A percentile compares a stretch with the other conserved stretches of the same genome.
Conservation (phyloP, 2,888 invertebrate genomes). For the Hetaerina titia region DNA sequence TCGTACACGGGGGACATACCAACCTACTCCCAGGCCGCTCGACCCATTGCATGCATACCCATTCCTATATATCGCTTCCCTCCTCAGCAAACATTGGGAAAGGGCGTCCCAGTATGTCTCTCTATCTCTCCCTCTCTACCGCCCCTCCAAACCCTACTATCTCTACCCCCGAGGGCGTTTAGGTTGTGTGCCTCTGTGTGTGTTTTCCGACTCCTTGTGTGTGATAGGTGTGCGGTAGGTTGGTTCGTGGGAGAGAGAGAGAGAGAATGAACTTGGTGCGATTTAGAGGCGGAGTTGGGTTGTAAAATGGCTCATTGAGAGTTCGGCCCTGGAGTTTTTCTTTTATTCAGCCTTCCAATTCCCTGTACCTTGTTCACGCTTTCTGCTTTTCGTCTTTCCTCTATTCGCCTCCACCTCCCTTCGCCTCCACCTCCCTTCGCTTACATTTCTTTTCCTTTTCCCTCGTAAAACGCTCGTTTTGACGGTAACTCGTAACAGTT, state of each 20-base stretch:
- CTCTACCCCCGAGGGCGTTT: background rate
- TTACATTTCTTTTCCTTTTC: background rate
- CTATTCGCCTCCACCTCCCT: background rate
- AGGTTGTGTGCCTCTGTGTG: background rate
- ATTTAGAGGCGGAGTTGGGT: background rate
- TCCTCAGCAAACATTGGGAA: slow-evolving; percentile 16
- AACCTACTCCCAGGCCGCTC: background rate
- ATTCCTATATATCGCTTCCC: background rate
- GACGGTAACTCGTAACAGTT: background rate
- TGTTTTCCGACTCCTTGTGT: background rate
- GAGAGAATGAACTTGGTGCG: background rate
- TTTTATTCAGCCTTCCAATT: background rate
- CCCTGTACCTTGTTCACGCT: background rate
- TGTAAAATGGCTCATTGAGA: slow-evolving; percentile 11
- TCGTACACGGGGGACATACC: background rate
- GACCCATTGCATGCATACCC: background rate
- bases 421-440: background rate
- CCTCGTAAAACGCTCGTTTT: background rate
- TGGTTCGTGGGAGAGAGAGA: background rate
- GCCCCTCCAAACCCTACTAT: background rate
- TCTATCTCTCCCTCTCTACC: background rate
- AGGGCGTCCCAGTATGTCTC: background rate
- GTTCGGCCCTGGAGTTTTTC: background rate
- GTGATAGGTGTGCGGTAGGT: background rate
- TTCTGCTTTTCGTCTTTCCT: background rate